phyloP scores from a whole-genome alignment of 2,888 invertebrate species.

The Orchestes rusci region DNA sequence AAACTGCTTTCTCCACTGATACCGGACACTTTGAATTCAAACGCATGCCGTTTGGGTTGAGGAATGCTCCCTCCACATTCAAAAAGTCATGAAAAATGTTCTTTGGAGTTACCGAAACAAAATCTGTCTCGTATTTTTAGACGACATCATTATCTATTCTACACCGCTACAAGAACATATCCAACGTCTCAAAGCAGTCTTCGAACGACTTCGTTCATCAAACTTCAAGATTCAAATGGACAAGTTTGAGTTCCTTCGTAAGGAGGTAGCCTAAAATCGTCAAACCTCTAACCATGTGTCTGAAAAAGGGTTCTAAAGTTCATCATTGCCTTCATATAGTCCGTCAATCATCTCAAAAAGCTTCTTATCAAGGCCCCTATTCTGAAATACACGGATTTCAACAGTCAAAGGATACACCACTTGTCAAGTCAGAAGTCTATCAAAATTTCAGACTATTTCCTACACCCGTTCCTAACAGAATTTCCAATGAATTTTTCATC shows the following conservation, averaged over 20 bases:
- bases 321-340: too few relatives aligned
- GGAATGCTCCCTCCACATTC: too few relatives aligned
- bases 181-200: background rate
- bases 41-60: too few relatives aligned
- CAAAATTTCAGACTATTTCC: background rate
- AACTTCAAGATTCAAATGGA: background rate
- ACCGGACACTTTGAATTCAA: too few relatives aligned
- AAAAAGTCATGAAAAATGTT: background rate
- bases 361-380: too few relatives aligned
- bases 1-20: background rate
- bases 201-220: background rate
- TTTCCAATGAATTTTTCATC: background rate
- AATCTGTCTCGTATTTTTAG: background rate
- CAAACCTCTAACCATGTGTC: slow-evolving; percentile 2
- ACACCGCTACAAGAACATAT: too few relatives aligned
- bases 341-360: too few relatives aligned
- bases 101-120: background rate
- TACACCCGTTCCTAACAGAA: background rate
- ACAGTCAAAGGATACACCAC: background rate
- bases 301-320: background rate
- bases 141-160: background rate
- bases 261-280: slow-evolving; percentile 1
- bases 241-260: background rate
- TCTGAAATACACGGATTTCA: too few relatives aligned
- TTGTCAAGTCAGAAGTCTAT: too few relatives aligned